phyloP scores from a whole-genome alignment of 2,888 invertebrate species.

The Corbicula japonica region DNA sequence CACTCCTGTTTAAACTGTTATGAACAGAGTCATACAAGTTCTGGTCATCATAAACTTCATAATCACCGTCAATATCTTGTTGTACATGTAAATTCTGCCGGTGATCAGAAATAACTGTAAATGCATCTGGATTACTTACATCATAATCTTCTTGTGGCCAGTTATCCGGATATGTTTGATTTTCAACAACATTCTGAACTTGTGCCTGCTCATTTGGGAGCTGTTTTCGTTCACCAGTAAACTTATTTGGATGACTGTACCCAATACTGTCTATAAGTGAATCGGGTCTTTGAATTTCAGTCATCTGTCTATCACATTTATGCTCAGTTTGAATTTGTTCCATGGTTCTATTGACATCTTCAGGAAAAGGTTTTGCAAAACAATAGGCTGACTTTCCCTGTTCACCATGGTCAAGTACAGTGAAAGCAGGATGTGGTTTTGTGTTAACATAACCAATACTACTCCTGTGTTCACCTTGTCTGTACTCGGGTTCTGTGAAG shows the following conservation, averaged over 20 bases:
- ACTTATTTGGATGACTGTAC: conserved; percentile 28
- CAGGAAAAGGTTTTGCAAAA: conserved; percentile 17
- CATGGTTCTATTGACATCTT: neutral
- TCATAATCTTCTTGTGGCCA: too few species aligned
- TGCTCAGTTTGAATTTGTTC: neutral
- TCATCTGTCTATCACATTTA: neutral
- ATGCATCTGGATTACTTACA: too few species aligned
- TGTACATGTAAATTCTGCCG: too few species aligned
- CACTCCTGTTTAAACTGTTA: conserved; percentile 8
- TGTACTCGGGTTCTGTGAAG: neutral
- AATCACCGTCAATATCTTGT: neutral
- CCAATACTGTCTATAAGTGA: conserved; percentile 11
- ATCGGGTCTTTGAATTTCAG: neutral
- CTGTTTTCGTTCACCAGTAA: neutral
- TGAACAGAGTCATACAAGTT: conserved; percentile 52
- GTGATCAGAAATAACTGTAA: too few species aligned
- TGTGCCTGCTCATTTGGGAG: neutral
- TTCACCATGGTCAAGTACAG: neutral
- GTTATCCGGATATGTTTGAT: too few species aligned
- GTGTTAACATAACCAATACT: neutral
- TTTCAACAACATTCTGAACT: too few species aligned
- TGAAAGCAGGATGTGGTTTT: neutral
- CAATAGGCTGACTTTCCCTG: conserved; percentile 5
- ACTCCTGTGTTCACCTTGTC: neutral
- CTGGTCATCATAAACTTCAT: conserved; percentile 15